Conservation (phyloP, 2,113 vertebrate genomes). For the Sula dactylatra region DNA sequence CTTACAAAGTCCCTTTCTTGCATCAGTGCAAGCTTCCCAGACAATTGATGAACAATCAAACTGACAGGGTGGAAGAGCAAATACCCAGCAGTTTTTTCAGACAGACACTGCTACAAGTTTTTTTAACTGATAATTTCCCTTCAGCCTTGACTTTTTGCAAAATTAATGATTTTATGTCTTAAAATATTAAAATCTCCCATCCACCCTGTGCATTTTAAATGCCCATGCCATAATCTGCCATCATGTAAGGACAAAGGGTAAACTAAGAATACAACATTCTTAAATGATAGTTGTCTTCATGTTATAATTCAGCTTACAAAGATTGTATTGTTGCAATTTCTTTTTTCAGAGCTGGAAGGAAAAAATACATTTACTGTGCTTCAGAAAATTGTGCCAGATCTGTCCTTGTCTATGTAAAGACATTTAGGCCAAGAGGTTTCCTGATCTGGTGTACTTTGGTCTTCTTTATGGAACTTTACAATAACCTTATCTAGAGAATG, state of each 20-base stretch:
- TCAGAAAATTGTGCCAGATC: neutral
- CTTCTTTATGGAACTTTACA: neutral
- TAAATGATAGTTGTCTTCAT: neutral
- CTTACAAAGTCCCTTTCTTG: slow-evolving; percentile 34
- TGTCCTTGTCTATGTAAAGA: neutral
- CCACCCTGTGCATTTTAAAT: slow-evolving; percentile 48
- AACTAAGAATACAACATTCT: neutral
- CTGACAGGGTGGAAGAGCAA: slow-evolving; percentile 66
- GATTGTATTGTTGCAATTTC: neutral
- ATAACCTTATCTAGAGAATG: neutral
- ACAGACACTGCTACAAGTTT: slow-evolving; percentile 44
- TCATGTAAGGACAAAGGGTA: slow-evolving; percentile 23
- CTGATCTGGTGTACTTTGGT: neutral
- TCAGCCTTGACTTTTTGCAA: slow-evolving; percentile 65
- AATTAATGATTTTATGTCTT: slow-evolving; percentile 75
- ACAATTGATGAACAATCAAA: slow-evolving; percentile 61
- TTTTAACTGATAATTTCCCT: slow-evolving; percentile 68
- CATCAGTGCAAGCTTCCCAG: slow-evolving; percentile 17
- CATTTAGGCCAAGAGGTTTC: neutral
- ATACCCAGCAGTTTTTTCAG: slow-evolving; percentile 53
- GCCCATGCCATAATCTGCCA: neutral
- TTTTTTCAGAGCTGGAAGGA: neutral
- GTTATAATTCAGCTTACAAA: neutral
- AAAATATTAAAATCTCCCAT: slow-evolving; percentile 69
- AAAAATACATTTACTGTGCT: neutral